A percentile compares a stretch with the other conserved stretches of the same genome.
phyloP scores from a whole-genome alignment of 2,797 vertebrate genomes.

The Sebastes diploproa region DNA sequence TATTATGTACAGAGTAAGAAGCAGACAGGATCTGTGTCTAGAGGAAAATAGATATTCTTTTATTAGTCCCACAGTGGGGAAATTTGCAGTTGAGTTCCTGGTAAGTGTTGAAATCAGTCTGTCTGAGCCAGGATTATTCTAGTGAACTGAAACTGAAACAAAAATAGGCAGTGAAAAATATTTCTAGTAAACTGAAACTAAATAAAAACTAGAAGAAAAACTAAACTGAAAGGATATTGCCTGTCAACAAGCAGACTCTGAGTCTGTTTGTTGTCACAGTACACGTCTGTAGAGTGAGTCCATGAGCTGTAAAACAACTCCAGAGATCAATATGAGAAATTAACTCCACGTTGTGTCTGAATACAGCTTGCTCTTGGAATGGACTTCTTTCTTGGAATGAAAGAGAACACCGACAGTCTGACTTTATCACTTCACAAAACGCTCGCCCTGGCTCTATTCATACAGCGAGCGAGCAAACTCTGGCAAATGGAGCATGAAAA shows the following conservation, averaged over 20 bases:
- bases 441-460: no score
- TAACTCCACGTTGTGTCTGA: background rate
- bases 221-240: no score
- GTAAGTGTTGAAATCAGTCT: background rate
- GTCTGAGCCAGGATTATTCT: background rate
- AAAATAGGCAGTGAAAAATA: no score
- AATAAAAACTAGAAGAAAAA: no score
- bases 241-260: background rate
- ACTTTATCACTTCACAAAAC: background rate
- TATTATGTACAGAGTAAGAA: background rate
- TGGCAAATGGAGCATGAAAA: no score
- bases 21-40: background rate
- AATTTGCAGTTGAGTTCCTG: background rate
- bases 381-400: background rate
- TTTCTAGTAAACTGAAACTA: no score
- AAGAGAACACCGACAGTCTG: background rate
- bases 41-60: background rate
- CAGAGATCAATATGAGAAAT: background rate
- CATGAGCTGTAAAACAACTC: background rate
- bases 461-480: no score
- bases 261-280: background rate
- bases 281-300: background rate
- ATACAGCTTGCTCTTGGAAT: background rate
- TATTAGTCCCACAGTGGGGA: no score
- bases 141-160: no score